Evolutionary conservation across 2,888 invertebrate genomes (phyloP), one percentile per base, ranked within the genome.

Genomic region (Exocentrus adspersus): DNA sequence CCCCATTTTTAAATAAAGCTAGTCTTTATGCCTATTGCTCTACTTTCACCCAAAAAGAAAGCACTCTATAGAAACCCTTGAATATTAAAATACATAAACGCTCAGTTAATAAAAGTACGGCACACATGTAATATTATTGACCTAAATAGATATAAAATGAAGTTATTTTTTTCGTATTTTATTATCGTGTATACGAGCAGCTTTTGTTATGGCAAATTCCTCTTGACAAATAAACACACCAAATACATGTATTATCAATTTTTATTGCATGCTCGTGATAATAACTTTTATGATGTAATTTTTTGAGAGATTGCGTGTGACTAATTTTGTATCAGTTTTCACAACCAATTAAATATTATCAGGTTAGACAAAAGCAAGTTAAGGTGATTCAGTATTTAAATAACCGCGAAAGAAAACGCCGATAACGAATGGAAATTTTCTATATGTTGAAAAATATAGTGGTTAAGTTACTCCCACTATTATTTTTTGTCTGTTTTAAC

Each of bases 141-240:
- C 60, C 53, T 21, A 45, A 52, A 53, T 60, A 53, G 60, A 60
- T 60, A 60, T n/a, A 60, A 60, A 60, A 21, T 10, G 12, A 20
- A 53, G 21, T 53, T 53, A 41, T 53, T 41, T 41, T n/a, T n/a
- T 53, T 41, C 12, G 19, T 37, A 53, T 53, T 53, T 53, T n/a
- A n/a, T n/a, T n/a, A n/a, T n/a, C n/a, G n/a, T n/a, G n/a, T n/a
- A 53, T 53, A 2, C 5, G 3, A n/a, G 14, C 37, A 37, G n/a
- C 14, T 20, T 53, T 53, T 53, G 53, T 53, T 53, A 37, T 53
- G 53, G 53, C 10, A 24, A 37, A 53, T 37, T 52, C 53, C 41
- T 53, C 53, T 42, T 53, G 19, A 20, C 19, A 53, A 37, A 14
- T 41, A 24, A 53, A 53, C 20, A 53, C 9, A 14, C 53, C 14